phyloP scores from a whole-genome alignment of 2,797 vertebrate genomes.

The Picus viridis region DNA sequence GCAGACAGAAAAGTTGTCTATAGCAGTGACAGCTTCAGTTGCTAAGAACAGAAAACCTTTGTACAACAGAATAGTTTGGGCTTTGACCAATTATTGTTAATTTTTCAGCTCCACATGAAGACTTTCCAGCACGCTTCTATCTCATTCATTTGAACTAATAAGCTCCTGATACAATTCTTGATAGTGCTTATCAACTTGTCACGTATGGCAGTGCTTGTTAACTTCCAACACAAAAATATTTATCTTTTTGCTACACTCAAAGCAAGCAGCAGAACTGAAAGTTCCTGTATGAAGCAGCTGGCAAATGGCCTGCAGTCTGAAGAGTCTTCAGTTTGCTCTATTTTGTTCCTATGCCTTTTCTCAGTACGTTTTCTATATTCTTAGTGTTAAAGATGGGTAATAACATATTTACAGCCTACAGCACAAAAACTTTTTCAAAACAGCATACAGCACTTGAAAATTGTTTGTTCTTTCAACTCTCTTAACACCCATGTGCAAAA shows the following conservation, averaged over 20 bases:
- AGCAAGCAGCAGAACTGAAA: constrained; percentile 21
- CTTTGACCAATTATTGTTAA: not conserved
- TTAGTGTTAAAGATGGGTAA: not conserved
- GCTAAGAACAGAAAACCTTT: not conserved
- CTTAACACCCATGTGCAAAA: not conserved
- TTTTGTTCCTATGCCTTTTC: not conserved
- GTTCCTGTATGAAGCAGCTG: constrained; percentile 6
- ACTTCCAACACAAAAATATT: constrained; percentile 27
- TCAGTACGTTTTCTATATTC: not conserved
- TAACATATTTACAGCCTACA: not conserved
- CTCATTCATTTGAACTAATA: constrained; percentile 19
- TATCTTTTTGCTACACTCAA: constrained; percentile 54
- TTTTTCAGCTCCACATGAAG: constrained; percentile 4
- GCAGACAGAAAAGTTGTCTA: not conserved
- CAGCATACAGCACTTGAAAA: not conserved
- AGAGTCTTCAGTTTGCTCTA: not conserved
- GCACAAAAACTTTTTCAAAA: not conserved
- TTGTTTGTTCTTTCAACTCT: not conserved
- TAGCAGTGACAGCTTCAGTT: not conserved
- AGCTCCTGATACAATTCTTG: not conserved
- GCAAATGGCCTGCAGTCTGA: not conserved
- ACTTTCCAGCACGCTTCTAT: constrained; percentile 1
- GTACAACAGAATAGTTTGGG: not conserved
- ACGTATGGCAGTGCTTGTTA: not conserved
- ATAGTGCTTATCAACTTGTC: constrained; percentile 47